Evolutionary conservation across 2,888 invertebrate genomes (phyloP).

Genomic region (Volucella bombylans): DNA sequence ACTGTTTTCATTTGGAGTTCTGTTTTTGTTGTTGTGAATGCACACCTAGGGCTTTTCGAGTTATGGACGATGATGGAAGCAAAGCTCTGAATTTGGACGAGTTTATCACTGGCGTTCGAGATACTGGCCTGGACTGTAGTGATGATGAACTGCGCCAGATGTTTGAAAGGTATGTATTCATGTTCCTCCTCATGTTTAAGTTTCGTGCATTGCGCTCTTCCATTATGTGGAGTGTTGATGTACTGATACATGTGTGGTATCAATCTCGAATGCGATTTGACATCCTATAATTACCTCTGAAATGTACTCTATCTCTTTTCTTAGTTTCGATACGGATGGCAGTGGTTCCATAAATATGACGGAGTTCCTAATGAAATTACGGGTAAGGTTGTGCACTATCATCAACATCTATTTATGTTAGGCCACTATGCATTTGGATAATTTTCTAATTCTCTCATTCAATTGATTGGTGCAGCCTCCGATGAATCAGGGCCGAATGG

Average conservation of each 20-base stretch:
- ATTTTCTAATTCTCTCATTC: neutral
- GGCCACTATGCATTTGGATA: neutral
- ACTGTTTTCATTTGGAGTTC: slow-evolving; percentile 57
- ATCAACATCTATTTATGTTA: neutral
- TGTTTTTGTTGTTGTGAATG: slow-evolving; percentile 44
- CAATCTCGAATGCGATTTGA: slow-evolving; percentile 9
- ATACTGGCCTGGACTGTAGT: slow-evolving; percentile 88
- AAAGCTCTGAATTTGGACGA: slow-evolving; percentile 91
- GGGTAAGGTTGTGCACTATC: slow-evolving; percentile 85
- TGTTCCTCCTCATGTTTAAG: slow-evolving; percentile 62
- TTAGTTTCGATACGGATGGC: slow-evolving; percentile 90
- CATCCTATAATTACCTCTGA: slow-evolving; percentile 3
- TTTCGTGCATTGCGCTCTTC: too few species aligned
- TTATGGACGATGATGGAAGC: slow-evolving; percentile 96
- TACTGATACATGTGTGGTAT: too few species aligned
- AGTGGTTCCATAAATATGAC: slow-evolving; percentile 93
- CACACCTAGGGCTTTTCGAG: slow-evolving; percentile 88
- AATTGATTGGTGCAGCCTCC: slow-evolving; percentile 86
- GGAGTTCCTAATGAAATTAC: slow-evolving; percentile 91
- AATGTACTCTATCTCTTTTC: slow-evolving; percentile 66
- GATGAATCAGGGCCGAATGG: slow-evolving; percentile 88
- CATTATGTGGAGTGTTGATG: too few species aligned
- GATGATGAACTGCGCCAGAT: slow-evolving; percentile 82
- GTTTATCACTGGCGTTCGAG: slow-evolving; percentile 90
- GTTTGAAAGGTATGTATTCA: slow-evolving; percentile 77